phyloP scores from a whole-genome alignment of 2,888 invertebrate species.

The Himalopsyche japonica region DNA sequence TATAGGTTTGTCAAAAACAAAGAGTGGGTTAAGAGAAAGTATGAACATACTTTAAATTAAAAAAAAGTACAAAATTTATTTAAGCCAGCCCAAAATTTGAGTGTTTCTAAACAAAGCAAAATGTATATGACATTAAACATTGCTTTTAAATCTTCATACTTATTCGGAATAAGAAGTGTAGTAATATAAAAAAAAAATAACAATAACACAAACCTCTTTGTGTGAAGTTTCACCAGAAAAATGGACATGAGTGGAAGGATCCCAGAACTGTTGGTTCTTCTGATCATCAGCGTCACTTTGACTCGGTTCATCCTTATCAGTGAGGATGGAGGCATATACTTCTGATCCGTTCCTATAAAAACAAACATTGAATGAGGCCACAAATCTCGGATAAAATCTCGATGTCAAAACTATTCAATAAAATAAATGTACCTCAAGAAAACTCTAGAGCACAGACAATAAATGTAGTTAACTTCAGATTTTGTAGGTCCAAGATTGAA shows the following conservation, averaged over 20 bases:
- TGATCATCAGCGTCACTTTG: slow-evolving; percentile 35
- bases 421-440: slow-evolving; percentile 66
- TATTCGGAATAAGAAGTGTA: too few species aligned
- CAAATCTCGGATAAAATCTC: slow-evolving; percentile 36
- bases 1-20: too few species aligned
- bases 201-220: slow-evolving; percentile 45
- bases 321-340: slow-evolving; percentile 19
- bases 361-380: background rate
- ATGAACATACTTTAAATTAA: too few species aligned
- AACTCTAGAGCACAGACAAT: slow-evolving; percentile 72
- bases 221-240: slow-evolving; percentile 56
- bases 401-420: slow-evolving; percentile 1
- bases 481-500: slow-evolving; percentile 50
- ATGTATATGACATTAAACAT: too few species aligned
- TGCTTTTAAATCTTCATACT: too few species aligned
- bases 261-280: slow-evolving; percentile 43
- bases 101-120: too few species aligned
- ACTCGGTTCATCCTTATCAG: slow-evolving; percentile 33
- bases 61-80: too few species aligned
- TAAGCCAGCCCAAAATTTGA: too few species aligned
- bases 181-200: background rate
- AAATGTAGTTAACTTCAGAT: slow-evolving; percentile 60
- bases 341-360: slow-evolving; percentile 28
- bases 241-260: slow-evolving; percentile 56
- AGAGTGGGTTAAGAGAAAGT: too few species aligned